phyloP scores from a whole-genome alignment of 2,113 vertebrate genomes.

The Vireo altiloquus region DNA sequence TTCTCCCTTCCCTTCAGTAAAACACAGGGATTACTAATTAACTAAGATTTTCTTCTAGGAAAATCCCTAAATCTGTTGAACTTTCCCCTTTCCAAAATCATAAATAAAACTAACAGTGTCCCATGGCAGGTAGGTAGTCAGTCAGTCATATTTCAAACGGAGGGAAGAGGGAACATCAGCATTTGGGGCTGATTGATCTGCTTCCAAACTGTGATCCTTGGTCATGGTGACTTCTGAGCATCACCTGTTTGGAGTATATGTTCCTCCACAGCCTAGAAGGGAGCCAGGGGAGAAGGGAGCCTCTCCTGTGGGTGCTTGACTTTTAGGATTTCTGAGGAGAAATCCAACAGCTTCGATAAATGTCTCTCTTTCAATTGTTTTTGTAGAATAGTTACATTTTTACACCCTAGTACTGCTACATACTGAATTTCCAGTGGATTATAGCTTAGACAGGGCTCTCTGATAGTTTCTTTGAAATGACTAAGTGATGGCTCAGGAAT shows the following conservation, averaged over 20 bases:
- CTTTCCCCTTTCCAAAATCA: neutral
- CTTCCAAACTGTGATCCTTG: fast-evolving
- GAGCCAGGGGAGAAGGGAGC: neutral
- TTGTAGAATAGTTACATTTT: neutral
- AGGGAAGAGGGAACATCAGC: neutral
- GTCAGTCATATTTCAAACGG: neutral
- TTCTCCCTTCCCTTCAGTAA: neutral
- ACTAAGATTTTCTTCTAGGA: neutral
- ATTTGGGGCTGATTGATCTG: neutral
- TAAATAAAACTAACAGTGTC: neutral
- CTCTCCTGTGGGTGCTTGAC: neutral
- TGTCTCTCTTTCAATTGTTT: neutral
- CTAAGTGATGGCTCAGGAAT: neutral
- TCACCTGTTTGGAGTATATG: fast-evolving
- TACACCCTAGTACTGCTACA: neutral
- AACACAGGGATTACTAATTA: neutral
- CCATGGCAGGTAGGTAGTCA: fast-evolving
- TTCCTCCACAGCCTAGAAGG: neutral
- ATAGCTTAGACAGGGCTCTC: neutral
- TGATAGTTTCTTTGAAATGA: neutral
- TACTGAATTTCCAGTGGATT: neutral
- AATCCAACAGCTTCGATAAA: neutral
- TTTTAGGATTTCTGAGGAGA: neutral
- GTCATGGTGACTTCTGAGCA: neutral
- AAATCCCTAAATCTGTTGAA: neutral